Base-by-base conservation (phyloP, 2,888 invertebrate species). In the Drosophila yooni region DNA sequence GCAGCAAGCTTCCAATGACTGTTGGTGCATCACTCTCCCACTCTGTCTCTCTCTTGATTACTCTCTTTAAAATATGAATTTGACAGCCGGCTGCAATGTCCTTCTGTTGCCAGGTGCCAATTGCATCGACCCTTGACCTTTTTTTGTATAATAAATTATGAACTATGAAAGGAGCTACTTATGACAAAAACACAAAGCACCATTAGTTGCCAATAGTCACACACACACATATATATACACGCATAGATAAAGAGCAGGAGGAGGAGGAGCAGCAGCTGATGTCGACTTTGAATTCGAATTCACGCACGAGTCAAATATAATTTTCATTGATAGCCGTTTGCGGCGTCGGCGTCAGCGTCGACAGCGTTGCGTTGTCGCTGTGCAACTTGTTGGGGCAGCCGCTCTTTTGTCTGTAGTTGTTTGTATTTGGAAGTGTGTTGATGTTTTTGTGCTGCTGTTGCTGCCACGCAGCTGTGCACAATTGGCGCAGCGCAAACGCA, bases 401-500 rank as follows among this genome's bases (percentile, higher is more conserved):
- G 52, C 60, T 61, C 60, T 60, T 38, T 64, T 69, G 34, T 60
- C 15, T 66, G 48, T 62, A 53, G 60, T 53, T 58, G 50, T 53
- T 33, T 63, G 40, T 40, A 15, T 69, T 50, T 72, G 54, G 53
- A 25, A 46, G 31, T 56, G 38, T 64, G 43, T 65, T 34, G 40
- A 59, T 70, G 43, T 63, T 53, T 70, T 54, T 65, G 33, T 38
- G 36, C 4, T 56, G 54, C 50, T 70, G 58, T 21, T 57, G 66
- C 52, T 70, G 85, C 79, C 73, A 83, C 83, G 83, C 83, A 83
- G 85, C 79, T 83, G 85, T 88, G 83, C 71, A 77, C 88, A 88
- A 84, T 79, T 88, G 82, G 88, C 88, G 77, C 85, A 85, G 88
- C 88, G 82, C 85, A 85, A 82, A 77, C 79, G 78, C 79, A 83